Base-by-base conservation (phyloP, 2,888 invertebrate genomes). In the Catonia carolina region DNA sequence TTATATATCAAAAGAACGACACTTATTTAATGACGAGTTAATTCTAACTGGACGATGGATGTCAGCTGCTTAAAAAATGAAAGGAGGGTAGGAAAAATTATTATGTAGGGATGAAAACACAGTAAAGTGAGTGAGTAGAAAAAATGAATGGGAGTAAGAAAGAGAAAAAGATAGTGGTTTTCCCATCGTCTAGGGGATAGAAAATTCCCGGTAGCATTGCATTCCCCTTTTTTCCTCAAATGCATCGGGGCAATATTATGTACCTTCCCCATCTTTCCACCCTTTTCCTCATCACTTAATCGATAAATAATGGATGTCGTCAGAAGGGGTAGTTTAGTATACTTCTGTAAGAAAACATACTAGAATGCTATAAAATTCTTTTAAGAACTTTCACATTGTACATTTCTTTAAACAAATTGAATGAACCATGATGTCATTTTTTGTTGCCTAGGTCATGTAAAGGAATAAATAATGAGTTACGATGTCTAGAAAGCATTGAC, bases 141-240 rank as follows among this genome's bases (percentile, higher is more conserved):
- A 45, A 33, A 23, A 39, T 15, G 53, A 23, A 39, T 15, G 8
- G 17, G 23, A 10, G 22, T 47, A 42, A 35, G 39, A 41, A 54
- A 56, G 51, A 60, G 37, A 56, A 53, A 45, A 48, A 45, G 59
- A n/a, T n/a, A n/a, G n/a, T n/a, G n/a, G n/a, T n/a, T 33, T 45
- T 41, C 22, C 22, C 41, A 4, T 20, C 22, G 20, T 18, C 22
- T 18, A 36, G 7, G 39, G 18, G 41, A 22, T 18, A 20, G 41
- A 12, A 41, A 4, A 41, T 41, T 41, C 41, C 41, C 41, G 22
- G 41, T 41, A 41, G 41, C 41, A 41, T 41, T 41, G 41, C 41
- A 41, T 18, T 22, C 22, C 41, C 15, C n/a, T n/a, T n/a, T n/a
- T n/a, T 18, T 41, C 22, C 18, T 41, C 22, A 22, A 22, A 41